A percentile compares a stretch with the other conserved stretches of the same genome.
Conservation (phyloP, 2,888 invertebrate genomes). For the Yponomeuta malinellus region DNA sequence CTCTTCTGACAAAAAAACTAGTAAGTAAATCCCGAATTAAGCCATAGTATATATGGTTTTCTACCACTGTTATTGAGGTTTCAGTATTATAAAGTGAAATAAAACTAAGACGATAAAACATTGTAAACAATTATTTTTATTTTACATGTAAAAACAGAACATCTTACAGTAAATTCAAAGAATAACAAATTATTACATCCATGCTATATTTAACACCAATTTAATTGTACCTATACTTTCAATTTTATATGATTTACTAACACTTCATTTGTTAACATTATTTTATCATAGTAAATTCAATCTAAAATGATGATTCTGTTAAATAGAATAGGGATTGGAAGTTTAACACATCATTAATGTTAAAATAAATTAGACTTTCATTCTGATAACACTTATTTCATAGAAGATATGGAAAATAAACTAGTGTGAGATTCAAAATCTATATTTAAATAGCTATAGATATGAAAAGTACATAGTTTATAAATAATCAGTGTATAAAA, state of each 20-base stretch:
- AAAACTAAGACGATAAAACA: slow-evolving; percentile 35
- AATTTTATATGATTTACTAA: slow-evolving; percentile 2
- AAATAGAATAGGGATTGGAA: background rate
- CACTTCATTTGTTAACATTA: background rate
- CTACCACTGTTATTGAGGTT: background rate
- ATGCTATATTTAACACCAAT: slow-evolving; percentile 43
- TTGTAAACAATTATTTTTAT: slow-evolving; percentile 54
- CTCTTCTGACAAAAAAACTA: too few relatives aligned
- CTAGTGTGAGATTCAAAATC: background rate
- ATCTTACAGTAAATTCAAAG: slow-evolving; percentile 48
- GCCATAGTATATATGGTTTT: too few relatives aligned
- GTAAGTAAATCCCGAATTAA: too few relatives aligned
- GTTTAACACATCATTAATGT: background rate
- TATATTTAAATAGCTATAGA: background rate
- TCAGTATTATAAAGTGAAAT: background rate
- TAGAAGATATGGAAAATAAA: background rate
- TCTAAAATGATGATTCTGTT: slow-evolving; percentile 3
- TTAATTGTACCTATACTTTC: slow-evolving; percentile 31
- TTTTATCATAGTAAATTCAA: background rate
- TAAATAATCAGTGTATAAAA: too few relatives aligned
- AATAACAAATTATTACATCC: slow-evolving; percentile 41
- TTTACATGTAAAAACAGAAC: slow-evolving; percentile 69
- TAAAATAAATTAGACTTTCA: background rate
- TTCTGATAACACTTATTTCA: background rate
- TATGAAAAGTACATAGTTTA: too few relatives aligned